Conservation (phyloP, 2,113 vertebrate genomes). For the Serilophus lunatus region DNA sequence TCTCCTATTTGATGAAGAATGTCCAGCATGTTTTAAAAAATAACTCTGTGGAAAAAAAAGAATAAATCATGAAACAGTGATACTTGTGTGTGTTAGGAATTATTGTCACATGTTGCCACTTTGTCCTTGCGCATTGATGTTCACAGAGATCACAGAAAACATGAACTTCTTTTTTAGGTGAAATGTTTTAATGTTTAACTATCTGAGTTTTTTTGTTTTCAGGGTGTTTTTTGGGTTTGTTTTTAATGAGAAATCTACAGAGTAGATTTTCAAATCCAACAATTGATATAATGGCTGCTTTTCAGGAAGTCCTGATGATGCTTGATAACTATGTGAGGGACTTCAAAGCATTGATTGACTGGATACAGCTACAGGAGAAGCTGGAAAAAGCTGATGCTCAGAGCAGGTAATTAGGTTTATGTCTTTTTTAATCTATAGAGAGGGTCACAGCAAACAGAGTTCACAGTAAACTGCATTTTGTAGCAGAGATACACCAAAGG, state of each 20-base stretch:
- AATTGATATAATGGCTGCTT: conserved; percentile 16
- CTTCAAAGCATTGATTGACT: conserved; percentile 98
- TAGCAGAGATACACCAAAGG: neutral
- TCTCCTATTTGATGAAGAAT: neutral
- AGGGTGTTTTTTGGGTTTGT: neutral
- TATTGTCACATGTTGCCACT: neutral
- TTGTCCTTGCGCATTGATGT: neutral
- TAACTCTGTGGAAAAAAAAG: neutral
- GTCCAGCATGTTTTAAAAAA: neutral
- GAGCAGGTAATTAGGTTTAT: conserved; percentile 83
- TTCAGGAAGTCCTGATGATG: conserved; percentile 98
- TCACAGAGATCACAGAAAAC: neutral
- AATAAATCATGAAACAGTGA: neutral
- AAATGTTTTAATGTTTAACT: neutral
- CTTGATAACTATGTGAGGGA: conserved; percentile 97
- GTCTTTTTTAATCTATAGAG: neutral
- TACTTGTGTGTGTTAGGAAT: neutral
- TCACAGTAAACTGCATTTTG: neutral
- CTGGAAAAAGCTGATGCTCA: conserved; percentile 97
- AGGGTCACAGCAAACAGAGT: neutral
- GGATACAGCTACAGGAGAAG: conserved; percentile 99
- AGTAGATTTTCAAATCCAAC: neutral
- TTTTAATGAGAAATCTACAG: neutral
- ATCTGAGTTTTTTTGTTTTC: neutral
- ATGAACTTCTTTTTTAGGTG: neutral